A percentile compares a stretch with the other conserved stretches of the same genome.
Evolutionary conservation across 2,113 vertebrate species (phyloP).

Genomic region (Puma concolor): DNA sequence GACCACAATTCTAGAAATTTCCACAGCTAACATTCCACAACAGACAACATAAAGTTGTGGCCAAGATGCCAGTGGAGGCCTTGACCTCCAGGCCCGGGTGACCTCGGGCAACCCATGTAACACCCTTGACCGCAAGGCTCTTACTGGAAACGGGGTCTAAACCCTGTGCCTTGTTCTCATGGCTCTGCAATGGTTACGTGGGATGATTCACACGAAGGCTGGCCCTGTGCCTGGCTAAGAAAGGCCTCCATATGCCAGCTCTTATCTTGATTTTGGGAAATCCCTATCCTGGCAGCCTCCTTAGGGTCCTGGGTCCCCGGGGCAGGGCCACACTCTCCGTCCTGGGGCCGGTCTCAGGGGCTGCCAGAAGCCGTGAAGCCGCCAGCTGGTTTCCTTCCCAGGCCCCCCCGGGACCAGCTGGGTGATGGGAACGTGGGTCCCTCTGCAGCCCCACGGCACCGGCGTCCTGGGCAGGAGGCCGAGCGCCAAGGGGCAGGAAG

Average conservation of each 20-base stretch:
- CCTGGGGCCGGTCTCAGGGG: background rate
- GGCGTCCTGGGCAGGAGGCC: background rate
- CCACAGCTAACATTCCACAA: background rate
- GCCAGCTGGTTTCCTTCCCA: background rate
- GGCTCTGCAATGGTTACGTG: too few relatives aligned
- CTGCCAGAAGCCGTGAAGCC: background rate
- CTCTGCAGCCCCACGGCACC: background rate
- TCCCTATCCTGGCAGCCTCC: background rate
- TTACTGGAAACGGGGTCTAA: background rate
- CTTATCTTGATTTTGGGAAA: background rate
- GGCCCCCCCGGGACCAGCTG: background rate
- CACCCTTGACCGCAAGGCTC: background rate
- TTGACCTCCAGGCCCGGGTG: background rate
- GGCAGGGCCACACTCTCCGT: fast-evolving
- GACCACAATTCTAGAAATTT: background rate
- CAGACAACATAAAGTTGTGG: background rate
- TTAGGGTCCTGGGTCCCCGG: background rate
- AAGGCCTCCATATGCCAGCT: background rate
- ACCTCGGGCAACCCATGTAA: fast-evolving
- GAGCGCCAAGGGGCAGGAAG: background rate
- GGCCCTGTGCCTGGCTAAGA: background rate
- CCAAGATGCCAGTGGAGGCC: too few relatives aligned
- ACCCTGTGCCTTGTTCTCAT: background rate
- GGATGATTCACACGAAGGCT: background rate
- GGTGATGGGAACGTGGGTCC: background rate